A percentile compares a stretch with the other conserved stretches of the same genome.
phyloP scores from a whole-genome alignment of 2,113 vertebrate species.

The Copsychus sechellarum region DNA sequence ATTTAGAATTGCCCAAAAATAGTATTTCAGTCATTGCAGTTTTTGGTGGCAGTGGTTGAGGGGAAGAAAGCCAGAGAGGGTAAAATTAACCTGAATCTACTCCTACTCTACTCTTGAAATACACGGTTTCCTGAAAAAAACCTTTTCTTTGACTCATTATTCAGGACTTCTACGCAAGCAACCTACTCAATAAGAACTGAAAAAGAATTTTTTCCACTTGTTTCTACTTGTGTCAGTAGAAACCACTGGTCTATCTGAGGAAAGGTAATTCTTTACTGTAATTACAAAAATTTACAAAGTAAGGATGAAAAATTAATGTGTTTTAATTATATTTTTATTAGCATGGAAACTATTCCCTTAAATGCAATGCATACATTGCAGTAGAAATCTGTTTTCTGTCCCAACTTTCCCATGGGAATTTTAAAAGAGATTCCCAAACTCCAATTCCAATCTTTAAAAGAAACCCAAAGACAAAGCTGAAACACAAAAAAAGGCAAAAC shows the following conservation, averaged over 20 bases:
- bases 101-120: not conserved
- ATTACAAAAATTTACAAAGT: not conserved
- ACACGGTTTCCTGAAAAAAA: not conserved
- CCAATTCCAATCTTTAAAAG: not conserved
- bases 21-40: not conserved
- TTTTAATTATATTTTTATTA: not conserved
- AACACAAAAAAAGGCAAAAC: not conserved
- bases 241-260: not conserved
- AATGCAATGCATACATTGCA: not conserved
- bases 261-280: not conserved
- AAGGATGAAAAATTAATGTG: not conserved
- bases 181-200: not conserved
- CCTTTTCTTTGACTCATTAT: not conserved
- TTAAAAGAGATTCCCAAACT: not conserved
- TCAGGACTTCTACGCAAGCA: not conserved
- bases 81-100: conserved; percentile 5
- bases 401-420: not conserved
- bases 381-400: not conserved
- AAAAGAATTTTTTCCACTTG: not conserved
- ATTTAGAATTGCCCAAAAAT: not conserved
- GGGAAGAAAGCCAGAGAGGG: not conserved
- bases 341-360: not conserved
- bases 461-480: not conserved
- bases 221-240: not conserved
- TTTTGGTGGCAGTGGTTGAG: not conserved